These are phyloP conservation scores for Brachionus manjavacas DNA, from an alignment of 1,140 invertebrate species.

Conservation along the genomic window DNA sequence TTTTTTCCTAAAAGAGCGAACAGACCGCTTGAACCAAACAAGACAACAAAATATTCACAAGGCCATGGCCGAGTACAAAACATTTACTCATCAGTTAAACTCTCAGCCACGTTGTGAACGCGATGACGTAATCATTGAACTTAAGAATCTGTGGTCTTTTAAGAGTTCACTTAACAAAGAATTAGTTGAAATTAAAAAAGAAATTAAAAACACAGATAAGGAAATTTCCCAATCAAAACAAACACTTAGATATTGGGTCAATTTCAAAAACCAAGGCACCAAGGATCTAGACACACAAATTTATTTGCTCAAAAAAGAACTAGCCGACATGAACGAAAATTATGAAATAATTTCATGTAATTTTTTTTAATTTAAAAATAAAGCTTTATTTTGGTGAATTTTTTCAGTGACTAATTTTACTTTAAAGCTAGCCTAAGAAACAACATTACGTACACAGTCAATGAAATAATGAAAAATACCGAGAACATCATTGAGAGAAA, in stretches of 20 bases:
- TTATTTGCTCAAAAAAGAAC: slow-evolving; percentile 29
- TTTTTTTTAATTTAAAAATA: not conserved
- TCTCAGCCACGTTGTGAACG: not conserved
- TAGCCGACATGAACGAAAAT: slow-evolving; percentile 31
- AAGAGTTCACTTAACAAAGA: not conserved
- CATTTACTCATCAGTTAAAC: not conserved
- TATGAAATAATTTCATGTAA: slow-evolving; percentile 37
- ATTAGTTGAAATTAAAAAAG: not conserved
- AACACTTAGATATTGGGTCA: not conserved
- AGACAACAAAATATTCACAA: slow-evolving; percentile 29
- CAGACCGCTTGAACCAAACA: not conserved
- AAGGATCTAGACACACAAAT: slow-evolving; percentile 7
- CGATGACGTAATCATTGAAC: not conserved
- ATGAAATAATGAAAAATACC: slow-evolving; percentile 7
- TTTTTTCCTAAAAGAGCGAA: slow-evolving; percentile 33
- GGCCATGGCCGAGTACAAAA: slow-evolving; percentile 25
- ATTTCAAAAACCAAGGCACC: slow-evolving; percentile 10
- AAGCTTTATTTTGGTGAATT: not conserved
- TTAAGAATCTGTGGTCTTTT: slow-evolving; percentile 16
- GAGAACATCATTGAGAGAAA: slow-evolving; percentile 22
- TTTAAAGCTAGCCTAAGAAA: not conserved
- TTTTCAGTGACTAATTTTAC: not conserved
- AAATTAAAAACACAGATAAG: slow-evolving; percentile 25
- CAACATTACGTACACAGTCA: not conserved
- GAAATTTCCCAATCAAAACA: not conserved